A percentile compares a stretch with the other conserved stretches of the same genome.
Evolutionary conservation across 2,113 vertebrate genomes (phyloP).

Genomic region (Motacilla tschutschensis): DNA sequence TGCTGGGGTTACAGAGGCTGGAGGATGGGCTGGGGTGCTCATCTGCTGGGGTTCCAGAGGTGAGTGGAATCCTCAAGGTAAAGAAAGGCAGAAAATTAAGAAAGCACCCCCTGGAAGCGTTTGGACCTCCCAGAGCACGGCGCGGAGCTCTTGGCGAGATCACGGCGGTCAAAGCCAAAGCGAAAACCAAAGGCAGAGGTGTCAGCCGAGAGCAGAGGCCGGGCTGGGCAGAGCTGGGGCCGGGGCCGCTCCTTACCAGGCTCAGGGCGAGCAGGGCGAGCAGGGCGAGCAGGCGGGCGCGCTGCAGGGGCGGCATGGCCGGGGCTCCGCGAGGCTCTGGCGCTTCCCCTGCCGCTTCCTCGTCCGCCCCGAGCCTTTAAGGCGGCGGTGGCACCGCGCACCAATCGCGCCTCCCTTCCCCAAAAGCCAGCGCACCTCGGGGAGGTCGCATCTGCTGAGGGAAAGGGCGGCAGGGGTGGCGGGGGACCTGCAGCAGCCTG

Average conservation of each 20-base stretch:
- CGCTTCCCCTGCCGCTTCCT: background rate
- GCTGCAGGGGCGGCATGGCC: conserved; percentile 30
- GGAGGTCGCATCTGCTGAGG: fast-evolving
- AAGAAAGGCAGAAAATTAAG: fast-evolving
- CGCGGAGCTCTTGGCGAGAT: background rate
- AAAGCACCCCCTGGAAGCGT: fast-evolving
- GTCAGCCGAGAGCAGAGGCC: background rate
- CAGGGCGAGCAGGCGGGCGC: background rate
- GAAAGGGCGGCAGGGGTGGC: fast-evolving
- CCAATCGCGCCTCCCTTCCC: background rate
- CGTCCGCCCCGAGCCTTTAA: background rate
- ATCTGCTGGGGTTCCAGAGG: fast-evolving
- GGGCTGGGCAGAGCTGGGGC: background rate
- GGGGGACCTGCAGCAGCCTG: no score
- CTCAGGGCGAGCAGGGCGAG: background rate
- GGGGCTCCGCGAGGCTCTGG: fast-evolving
- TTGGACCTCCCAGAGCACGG: background rate
- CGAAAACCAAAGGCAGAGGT: fast-evolving
- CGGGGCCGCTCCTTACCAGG: conserved; percentile 15
- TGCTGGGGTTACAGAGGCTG: background rate
- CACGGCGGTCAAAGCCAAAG: fast-evolving
- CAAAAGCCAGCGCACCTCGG: no score
- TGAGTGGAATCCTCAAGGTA: fast-evolving
- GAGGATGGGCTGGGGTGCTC: background rate
- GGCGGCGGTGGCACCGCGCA: fast-evolving